Conservation (phyloP, 2,113 vertebrate genomes). For the Microtus pennsylvanicus region DNA sequence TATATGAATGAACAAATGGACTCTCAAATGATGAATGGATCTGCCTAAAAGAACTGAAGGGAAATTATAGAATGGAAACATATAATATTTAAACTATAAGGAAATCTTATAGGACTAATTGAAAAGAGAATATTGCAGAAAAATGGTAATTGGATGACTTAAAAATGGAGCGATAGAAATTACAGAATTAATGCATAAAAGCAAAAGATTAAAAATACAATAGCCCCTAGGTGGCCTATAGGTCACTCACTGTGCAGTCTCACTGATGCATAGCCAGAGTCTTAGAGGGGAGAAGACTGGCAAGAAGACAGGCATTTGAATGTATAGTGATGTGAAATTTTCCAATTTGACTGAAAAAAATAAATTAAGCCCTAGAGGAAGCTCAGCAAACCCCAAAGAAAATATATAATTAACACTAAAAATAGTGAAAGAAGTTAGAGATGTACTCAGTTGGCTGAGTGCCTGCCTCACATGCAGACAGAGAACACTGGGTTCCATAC, state of each 20-base stretch:
- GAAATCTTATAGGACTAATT: background rate
- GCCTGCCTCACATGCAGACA: background rate
- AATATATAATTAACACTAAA: background rate
- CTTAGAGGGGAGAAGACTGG: background rate
- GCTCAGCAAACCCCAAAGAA: background rate
- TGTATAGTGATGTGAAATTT: background rate
- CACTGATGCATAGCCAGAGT: background rate
- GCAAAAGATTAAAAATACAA: background rate
- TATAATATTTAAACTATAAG: background rate
- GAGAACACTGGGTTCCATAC: background rate
- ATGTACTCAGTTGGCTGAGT: too few species aligned
- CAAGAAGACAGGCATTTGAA: background rate
- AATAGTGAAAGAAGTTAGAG: background rate
- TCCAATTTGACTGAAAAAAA: background rate
- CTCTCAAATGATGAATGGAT: background rate
- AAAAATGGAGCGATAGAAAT: background rate
- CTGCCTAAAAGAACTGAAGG: background rate
- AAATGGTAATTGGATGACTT: background rate
- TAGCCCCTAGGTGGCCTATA: background rate
- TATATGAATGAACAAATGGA: background rate
- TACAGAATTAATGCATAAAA: background rate
- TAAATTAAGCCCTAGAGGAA: background rate
- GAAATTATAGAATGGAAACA: conserved; percentile 24
- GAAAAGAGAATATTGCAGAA: background rate
- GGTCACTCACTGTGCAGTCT: background rate